Evolutionary conservation across 2,888 invertebrate species (phyloP), one percentile per base, ranked within the genome.

Genomic region (Hololepta plana): DNA sequence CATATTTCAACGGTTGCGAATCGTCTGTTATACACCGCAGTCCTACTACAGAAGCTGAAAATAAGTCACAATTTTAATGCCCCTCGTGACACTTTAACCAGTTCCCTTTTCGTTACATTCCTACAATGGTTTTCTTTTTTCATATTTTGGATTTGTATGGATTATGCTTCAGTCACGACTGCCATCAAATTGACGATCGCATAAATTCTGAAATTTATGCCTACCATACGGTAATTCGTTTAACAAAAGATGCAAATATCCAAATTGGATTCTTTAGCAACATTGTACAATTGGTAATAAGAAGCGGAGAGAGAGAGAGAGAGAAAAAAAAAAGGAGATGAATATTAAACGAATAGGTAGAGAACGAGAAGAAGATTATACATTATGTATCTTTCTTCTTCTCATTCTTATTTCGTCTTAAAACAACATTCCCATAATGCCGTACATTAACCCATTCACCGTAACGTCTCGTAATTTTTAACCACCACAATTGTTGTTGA

Each of bases 121-220:
- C n/a, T n/a, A n/a, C n/a, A n/a, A n/a, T n/a, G n/a, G n/a, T n/a
- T n/a, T n/a, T n/a, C n/a, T n/a, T n/a, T n/a, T n/a, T n/a, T n/a
- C n/a, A n/a, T n/a, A n/a, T n/a, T n/a, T n/a, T n/a, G n/a, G n/a
- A n/a, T n/a, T n/a, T n/a, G n/a, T n/a, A n/a, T n/a, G n/a, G 24
- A 24, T 13, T 24, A 24, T 20, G 12, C 26, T 20, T 26, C 12
- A 13, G 12, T 15, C 19, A 26, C n/a, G n/a, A n/a, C n/a, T n/a
- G n/a, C 21, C 27, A 16, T 23, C 27, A 12, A 23, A 23, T 22
- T n/a, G n/a, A 23, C 27, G 23, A 14, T 25, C 22, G 21, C 26
- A 30, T 30, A 26, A 30, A 26, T 30, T 26, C 26, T 23, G 15
- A 26, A 26, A 26, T 30, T 30, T 30, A 30, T 26, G 23, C 22